Base-by-base conservation (phyloP, 2,113 vertebrate genomes). In the Ctenomys sociabilis region DNA sequence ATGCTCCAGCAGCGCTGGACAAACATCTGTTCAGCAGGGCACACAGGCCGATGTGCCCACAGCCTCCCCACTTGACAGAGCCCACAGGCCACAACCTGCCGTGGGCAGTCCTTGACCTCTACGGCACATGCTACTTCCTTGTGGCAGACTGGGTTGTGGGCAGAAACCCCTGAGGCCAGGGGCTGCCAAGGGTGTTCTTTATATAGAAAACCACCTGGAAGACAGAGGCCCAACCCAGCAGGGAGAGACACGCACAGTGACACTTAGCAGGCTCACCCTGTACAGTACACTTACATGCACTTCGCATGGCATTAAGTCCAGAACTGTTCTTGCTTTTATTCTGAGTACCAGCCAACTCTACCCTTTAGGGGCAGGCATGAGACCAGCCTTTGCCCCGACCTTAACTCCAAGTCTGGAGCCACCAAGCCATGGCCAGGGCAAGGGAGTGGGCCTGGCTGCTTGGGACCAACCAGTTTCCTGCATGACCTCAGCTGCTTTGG, bases 21-120 rank as follows among this genome's bases (percentile, higher is more conserved):
- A 73, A 85, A 83, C 96, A 96, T 94, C 94, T 96, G 91, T 92
- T 77, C 14, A 49, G 9, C 2, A 0, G 82, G 57, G 87, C 49
- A 17, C 57, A 3, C 16, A n/a, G 11, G 49, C 63, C 5, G 37
- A 35, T 1, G 45, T 57, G 7, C 11, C 0, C 22, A 4, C 21
- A 45, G 61, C 40, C 91, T 0, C 11, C 59, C 93, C 35, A 12
- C 14, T 37, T 16, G 32, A 1, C 0, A 24, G n/a, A 52, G 5
- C 91, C 75, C 87, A 32, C 7, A 59, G 84, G 81, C 88, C 77
- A 78, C 75, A 24, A 5, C 43, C 59, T 49, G 81, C 86, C 37
- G 4, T 3, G 37, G 86, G 90, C 85, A 35, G 43, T 52, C 37
- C 64, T 59, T 85, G 87, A 93, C 81, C 93, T 91, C 89, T 82